Evolutionary conservation across 2,888 invertebrate genomes (phyloP).

Genomic region (Nephrotoma appendiculata): DNA sequence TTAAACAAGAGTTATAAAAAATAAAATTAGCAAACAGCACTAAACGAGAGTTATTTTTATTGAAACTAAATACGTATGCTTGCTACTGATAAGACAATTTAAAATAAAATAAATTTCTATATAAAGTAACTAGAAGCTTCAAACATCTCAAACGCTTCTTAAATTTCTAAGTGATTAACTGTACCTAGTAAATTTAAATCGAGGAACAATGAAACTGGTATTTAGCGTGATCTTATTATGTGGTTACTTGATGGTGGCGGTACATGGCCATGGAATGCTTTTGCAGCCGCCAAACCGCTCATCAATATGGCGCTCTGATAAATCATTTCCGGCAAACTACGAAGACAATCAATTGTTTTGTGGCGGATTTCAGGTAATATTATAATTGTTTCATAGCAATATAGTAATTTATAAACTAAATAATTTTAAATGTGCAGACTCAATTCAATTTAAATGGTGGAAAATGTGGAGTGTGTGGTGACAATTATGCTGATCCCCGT

Average conservation of each 20-base stretch:
- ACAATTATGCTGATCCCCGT: conserved; percentile 28
- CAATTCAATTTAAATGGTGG: conserved; percentile 23
- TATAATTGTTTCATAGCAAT: neutral
- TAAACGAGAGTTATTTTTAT: neutral
- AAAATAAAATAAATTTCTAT: neutral
- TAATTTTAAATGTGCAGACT: neutral
- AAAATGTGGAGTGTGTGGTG: conserved; percentile 41
- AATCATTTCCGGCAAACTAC: conserved; percentile 34
- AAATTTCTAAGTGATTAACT: neutral
- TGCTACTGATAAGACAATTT: neutral
- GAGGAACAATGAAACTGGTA: neutral
- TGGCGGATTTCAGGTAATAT: conserved; percentile 34
- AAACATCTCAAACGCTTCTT: neutral
- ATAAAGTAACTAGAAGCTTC: neutral
- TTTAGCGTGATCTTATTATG: neutral
- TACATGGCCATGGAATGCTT: conserved; percentile 37
- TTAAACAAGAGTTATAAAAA: neutral
- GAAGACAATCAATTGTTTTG: conserved; percentile 39
- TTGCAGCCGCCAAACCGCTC: conserved; percentile 37
- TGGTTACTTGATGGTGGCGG: neutral
- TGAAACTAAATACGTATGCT: neutral
- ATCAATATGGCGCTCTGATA: conserved; percentile 38
- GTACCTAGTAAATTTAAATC: neutral
- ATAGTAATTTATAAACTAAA: neutral
- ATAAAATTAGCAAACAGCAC: neutral